These are phyloP conservation scores for Polypedilum pembai DNA, from an alignment of 1,140 invertebrate genomes.

Conservation along the genomic window DNA sequence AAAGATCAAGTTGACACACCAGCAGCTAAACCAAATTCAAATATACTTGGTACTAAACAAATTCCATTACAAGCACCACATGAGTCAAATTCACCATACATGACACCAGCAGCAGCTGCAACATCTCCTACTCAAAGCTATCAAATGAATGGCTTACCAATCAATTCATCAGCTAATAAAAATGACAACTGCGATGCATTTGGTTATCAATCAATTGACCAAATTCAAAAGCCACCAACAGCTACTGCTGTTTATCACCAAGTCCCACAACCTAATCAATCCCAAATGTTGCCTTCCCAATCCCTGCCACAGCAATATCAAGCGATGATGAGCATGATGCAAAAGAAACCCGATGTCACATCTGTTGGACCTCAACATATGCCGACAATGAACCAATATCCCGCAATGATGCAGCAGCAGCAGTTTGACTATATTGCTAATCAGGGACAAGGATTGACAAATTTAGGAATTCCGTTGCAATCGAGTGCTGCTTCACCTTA, in stretches of 20 bases:
- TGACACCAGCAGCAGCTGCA: neutral
- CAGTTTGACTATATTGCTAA: constrained; percentile 24
- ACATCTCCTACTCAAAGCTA: neutral
- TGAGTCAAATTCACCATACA: neutral
- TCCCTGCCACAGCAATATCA: constrained; percentile 10
- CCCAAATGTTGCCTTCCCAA: neutral
- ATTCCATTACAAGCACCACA: constrained; percentile 27
- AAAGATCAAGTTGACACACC: constrained; percentile 43
- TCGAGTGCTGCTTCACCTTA: neutral
- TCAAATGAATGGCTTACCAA: neutral
- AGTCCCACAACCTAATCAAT: neutral
- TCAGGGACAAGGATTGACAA: constrained; percentile 20
- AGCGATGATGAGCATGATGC: constrained; percentile 8
- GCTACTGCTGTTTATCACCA: neutral
- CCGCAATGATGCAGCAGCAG: constrained; percentile 7
- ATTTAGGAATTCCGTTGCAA: constrained; percentile 22
- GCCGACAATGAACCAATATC: neutral
- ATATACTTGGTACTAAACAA: constrained; percentile 31
- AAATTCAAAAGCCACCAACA: neutral
- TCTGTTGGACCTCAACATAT: constrained; percentile 1
- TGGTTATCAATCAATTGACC: neutral
- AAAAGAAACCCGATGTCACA: constrained; percentile 5
- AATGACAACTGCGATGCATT: neutral
- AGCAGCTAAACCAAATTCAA: constrained; percentile 46
- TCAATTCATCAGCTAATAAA: neutral